Conservation (phyloP, 35 echinoderm and acorn worm genomes). For the Heliocidaris erythrogramma region DNA sequence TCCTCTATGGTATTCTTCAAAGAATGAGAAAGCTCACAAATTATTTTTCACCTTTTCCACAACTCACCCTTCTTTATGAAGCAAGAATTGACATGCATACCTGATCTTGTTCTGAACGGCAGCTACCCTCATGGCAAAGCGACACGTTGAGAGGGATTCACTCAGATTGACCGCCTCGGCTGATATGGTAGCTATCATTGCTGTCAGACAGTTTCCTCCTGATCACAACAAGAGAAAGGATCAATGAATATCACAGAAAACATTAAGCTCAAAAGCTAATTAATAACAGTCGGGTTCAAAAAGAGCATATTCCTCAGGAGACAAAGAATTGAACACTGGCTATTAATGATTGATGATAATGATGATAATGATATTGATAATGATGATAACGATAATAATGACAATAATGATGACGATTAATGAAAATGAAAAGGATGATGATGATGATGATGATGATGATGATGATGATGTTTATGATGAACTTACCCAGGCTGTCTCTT, state of each 20-base stretch:
- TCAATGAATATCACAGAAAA: background rate
- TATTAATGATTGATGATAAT: no score
- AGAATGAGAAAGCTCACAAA: no score
- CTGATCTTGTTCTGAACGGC: slow-evolving; percentile 60
- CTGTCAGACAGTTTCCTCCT: slow-evolving; percentile 71
- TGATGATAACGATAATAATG: no score
- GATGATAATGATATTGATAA: no score
- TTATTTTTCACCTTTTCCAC: no score
- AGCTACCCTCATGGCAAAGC: slow-evolving; percentile 69
- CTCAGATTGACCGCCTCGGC: slow-evolving; percentile 55
- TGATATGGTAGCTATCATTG: slow-evolving; percentile 69
- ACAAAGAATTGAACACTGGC: no score
- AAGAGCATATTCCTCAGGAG: no score
- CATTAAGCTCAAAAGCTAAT: background rate
- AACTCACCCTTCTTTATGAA: no score
- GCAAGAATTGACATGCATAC: background rate
- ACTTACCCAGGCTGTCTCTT: slow-evolving; percentile 53
- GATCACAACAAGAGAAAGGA: background rate
- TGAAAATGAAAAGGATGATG: no score
- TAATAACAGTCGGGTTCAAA: no score
- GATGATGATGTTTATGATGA: background rate
- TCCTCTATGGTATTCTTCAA: no score
- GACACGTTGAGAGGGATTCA: slow-evolving; percentile 64
- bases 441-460: background rate
- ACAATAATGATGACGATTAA: no score